Evolutionary conservation across 2,113 vertebrate species (phyloP), one percentile per base, ranked within the genome.

Genomic region (Leucopsar rothschildi): DNA sequence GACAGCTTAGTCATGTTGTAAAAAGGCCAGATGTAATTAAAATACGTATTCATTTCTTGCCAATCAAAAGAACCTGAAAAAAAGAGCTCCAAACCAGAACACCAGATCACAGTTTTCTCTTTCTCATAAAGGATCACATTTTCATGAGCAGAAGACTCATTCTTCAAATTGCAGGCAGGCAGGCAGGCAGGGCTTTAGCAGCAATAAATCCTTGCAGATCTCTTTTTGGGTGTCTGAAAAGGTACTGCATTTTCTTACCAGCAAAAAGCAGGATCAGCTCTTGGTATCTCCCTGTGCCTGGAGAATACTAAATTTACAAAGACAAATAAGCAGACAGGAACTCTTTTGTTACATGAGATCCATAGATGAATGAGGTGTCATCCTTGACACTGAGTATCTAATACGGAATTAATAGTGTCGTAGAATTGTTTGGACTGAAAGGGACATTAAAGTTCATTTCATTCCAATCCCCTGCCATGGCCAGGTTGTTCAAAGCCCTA

Each of bases 21-120:
- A 92, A 96, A 88, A 52, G 83, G 53, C 89, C 94, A 94, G 85
- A 92, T 90, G 86, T 59, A 95, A 96, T 86, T 96, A 83, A 88
- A 92, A 61, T 45, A 40, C 18, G 5, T 45, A 89, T 35, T 91
- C 6, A 0, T 86, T 93, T 85, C 90, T 92, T 89, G 90, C 86
- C 94, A 90, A 33, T 85, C 92, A 90, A 92, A 95, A 95, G 72
- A 42, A 93, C 75, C 44, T 68, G 57, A 78, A 82, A 92, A 83
- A 78, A 83, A 66, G 29, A 76, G 29, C 60, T 75, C 31, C 82
- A 86, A 68, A 60, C 40, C 81, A 87, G 89, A 93, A 45, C 66
- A 82, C n/a, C 22, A 71, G 92, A 90, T 83, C 90, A 33, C 28
- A 64, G 61, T 71, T 92, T 91, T 89, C 77, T 64, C 83, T 86